Base-by-base conservation (phyloP, 2,113 vertebrate genomes). In the Leptobrachium ailaonicum region DNA sequence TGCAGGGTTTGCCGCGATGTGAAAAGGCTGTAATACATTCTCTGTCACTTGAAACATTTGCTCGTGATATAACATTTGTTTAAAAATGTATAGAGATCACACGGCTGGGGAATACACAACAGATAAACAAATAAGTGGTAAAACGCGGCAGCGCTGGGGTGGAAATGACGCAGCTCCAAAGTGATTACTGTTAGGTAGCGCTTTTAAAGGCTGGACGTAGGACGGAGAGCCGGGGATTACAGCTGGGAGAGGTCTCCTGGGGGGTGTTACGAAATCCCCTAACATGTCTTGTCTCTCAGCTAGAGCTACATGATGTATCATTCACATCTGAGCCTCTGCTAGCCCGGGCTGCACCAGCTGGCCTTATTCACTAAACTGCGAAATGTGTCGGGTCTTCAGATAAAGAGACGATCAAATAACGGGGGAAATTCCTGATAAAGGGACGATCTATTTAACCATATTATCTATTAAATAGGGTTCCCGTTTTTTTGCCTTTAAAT, bases 71-170 rank as follows among this genome's bases (percentile, higher is more conserved):
- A 70, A 41, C 12, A 70, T 77, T 77, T 44, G 58, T 77, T 71
- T 77, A 77, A 70, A 64, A 47, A 77, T 77, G 76, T 77, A 70
- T 70, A 71, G 76, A 41, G 69, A n/a, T 6, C 42, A 70, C 20
- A 47, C n/a, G 70, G 41, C 76, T 32, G 56, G 76, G 76, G 76
- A 77, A 77, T 77, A 77, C 67, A 62, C 54, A 70, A 77, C 75
- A 77, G 50, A 70, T 71, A 77, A 44, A 77, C 66, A 77, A 70
- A 70, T 77, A 77, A 77, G 76, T 70, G 76, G 67, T n/a, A 77
- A 70, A 47, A 66, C 70, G 41, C 54, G 14, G 42, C 20, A 6
- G 14, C 44, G 6, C 10, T 66, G 41, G 69, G 41, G 76, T 56
- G 66, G 53, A 58, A 71, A 41, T 77, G 70, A 77, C 68, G 67